phyloP scores from a whole-genome alignment of 2,888 invertebrate species.

The Cloeon dipterum region DNA sequence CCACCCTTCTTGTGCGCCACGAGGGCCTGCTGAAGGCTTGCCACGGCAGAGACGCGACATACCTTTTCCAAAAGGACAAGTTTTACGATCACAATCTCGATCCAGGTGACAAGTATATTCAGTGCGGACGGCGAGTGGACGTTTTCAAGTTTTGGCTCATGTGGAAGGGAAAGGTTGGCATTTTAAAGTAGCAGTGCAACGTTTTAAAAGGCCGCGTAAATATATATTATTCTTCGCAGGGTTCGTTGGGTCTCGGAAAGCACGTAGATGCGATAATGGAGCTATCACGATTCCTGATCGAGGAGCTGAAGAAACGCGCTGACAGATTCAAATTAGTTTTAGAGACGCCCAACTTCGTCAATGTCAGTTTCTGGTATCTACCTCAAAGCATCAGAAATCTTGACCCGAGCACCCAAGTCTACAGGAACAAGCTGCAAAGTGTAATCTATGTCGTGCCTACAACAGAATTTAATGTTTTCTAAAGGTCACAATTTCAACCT shows the following conservation, averaged over 20 bases:
- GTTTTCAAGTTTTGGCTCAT: slow-evolving; percentile 46
- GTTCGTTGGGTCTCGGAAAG: slow-evolving; percentile 24
- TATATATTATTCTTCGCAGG: too few species aligned
- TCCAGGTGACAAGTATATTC: slow-evolving; percentile 34
- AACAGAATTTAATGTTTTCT: too few species aligned
- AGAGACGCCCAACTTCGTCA: slow-evolving; percentile 32
- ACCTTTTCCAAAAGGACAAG: slow-evolving; percentile 30
- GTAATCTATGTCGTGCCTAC: too few species aligned
- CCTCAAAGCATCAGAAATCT: too few species aligned
- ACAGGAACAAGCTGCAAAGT: background rate
- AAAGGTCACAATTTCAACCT: too few species aligned
- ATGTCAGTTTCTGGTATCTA: slow-evolving; percentile 50
- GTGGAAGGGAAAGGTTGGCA: slow-evolving; percentile 37
- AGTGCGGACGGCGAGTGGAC: slow-evolving; percentile 44
- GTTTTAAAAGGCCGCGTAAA: background rate
- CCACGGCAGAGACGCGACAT: slow-evolving; percentile 25
- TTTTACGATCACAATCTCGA: slow-evolving; percentile 26
- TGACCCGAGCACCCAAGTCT: too few species aligned
- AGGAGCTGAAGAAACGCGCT: slow-evolving; percentile 16
- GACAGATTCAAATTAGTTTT: slow-evolving; percentile 21
- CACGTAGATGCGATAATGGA: slow-evolving; percentile 27
- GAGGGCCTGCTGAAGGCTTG: slow-evolving; percentile 19
- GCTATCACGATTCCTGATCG: slow-evolving; percentile 20
- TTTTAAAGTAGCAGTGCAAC: background rate
- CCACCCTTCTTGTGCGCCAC: slow-evolving; percentile 21